Evolutionary conservation across 2,797 vertebrate species (phyloP), one percentile per base, ranked within the genome.

Genomic region (Gadopsis marmoratus): DNA sequence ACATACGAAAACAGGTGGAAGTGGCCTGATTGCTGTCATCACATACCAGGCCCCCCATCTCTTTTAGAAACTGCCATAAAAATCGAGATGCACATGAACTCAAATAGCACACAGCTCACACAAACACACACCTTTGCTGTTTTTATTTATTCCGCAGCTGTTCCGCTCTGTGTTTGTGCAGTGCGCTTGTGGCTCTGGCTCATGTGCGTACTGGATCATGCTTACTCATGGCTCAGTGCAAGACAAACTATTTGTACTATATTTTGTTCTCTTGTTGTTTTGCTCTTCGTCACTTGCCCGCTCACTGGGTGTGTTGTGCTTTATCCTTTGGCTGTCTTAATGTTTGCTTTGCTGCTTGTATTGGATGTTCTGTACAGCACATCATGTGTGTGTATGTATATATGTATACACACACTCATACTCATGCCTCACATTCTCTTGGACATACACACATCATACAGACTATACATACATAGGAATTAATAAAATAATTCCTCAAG

Each of bases 301-400:
- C 83, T 88, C 79, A 71, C 85, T 73, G 76, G 85, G 63, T 86
- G 81, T 85, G 74, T 71, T 83, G 73, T 88, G 80, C 80, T 88
- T 88, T 73, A 82, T 81, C 85, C 84, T 88, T 77, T 75, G 76
- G 87, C 82, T 75, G 84, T 83, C 60, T 86, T 75, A 47, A 70
- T 85, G 64, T 89, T 90, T 84, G 85, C 85, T 83, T 85, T 81
- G 79, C 86, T 78, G 80, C 88, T 90, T 86, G 61, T 83, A 67
- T 70, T 86, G 61, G 58, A 76, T 81, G 74, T 84, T 78, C n/a
- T 80, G 71, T 75, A 59, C 66, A 47, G 65, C 83, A 78, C 82
- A 54, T 80, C 73, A 76, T 76, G 81, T 33, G 8, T 37, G 7
- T 9, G 7, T 37, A 8, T 37, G 35, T 37, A 29, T 47, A 56